A percentile compares a stretch with the other conserved stretches of the same genome.
Conservation (phyloP, 2,888 invertebrate genomes). For the Epistrophe eligans region DNA sequence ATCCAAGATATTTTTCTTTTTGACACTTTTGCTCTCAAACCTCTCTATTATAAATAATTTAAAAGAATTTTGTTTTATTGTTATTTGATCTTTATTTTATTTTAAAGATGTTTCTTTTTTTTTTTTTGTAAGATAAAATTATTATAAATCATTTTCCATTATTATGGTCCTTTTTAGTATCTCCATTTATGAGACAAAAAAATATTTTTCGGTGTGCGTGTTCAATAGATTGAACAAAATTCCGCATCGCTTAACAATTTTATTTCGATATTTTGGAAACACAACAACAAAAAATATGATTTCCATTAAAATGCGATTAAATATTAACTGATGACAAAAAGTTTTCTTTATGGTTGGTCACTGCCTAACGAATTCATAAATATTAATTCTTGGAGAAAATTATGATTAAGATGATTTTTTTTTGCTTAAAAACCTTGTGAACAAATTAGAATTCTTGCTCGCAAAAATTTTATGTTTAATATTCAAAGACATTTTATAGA, state of each 20-base stretch:
- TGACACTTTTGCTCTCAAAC: slow-evolving; percentile 15
- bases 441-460: not conserved
- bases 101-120: not conserved
- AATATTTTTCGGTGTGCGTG: slow-evolving; percentile 24
- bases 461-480: too few relatives aligned
- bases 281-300: slow-evolving; percentile 22
- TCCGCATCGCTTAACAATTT: slow-evolving; percentile 38
- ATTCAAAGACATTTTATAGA: too few relatives aligned
- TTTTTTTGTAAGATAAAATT: slow-evolving; percentile 17
- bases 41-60: not conserved
- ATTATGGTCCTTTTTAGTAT: not conserved
- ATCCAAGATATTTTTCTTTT: slow-evolving; percentile 36
- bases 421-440: not conserved
- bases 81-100: slow-evolving; percentile 27
- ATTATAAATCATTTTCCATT: slow-evolving; percentile 44
- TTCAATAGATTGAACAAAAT: slow-evolving; percentile 49
- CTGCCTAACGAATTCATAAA: not conserved
- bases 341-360: not conserved
- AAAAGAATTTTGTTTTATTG: not conserved
- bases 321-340: slow-evolving; percentile 9
- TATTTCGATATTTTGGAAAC: not conserved
- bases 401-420: not conserved
- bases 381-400: not conserved
- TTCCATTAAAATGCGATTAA: slow-evolving; percentile 34
- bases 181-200: not conserved